Evolutionary conservation across 2,113 vertebrate species (phyloP), one percentile per base, ranked within the genome.

Genomic region (Colossoma macropomum): DNA sequence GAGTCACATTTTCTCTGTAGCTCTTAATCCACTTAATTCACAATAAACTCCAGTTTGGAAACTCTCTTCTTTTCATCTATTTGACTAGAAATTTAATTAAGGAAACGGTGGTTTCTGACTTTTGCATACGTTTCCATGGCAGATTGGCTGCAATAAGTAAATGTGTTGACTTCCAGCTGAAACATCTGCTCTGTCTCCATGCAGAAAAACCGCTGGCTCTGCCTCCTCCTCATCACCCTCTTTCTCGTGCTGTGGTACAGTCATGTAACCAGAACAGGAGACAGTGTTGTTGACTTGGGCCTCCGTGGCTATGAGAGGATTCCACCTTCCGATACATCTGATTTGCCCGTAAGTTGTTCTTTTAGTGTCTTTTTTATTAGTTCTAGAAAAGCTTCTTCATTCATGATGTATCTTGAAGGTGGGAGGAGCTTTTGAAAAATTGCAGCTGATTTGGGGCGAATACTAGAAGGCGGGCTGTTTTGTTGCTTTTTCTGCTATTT

Each of bases 241-340:
- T 83, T 71, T 27, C 66, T 93, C 66, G 45, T 94, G 77, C 70
- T 94, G 0, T 94, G 92, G 92, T 89, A 92, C 28, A 89, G 79
- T 80, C 80, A 89, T 78, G 63, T 92, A 54, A 87, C 89, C 54
- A 85, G 52, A 30, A 80, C 86, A 38, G 54, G 17, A 17, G 28
- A 50, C 0, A 0, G 66, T 3, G 12, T 60, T 11, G 21, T 34
- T 4, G 77, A 79, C 45, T 32, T 27, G 13, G 89, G 87, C 3
- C 90, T 93, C 62, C 41, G 8, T 56, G 91, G 92, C 27, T 95
- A 94, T 74, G 41, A 54, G 83, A 90, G 90, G 79, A 86, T 95
- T 87, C 62, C 1, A 17, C 60, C 87, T 6, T 79, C 30, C 5
- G 12, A 19, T 28, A 17, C 19, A 50, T 77, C 34, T 38, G 70